Base-by-base conservation (phyloP, 2,888 invertebrate genomes). In the Conus canariensis region DNA sequence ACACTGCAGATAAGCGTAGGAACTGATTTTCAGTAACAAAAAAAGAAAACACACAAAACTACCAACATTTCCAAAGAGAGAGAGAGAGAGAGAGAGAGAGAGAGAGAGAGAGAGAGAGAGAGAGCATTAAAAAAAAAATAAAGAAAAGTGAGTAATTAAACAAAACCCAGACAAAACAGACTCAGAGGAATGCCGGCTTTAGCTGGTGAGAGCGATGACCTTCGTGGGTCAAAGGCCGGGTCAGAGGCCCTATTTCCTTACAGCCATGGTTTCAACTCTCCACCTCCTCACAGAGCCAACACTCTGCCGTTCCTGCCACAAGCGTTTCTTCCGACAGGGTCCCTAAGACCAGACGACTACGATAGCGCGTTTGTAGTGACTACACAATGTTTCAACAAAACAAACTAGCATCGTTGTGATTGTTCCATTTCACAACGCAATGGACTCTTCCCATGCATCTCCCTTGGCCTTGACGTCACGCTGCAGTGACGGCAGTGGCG, bases 81-180 rank as follows among this genome's bases (percentile, higher is more conserved):
- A 45, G 45, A 45, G 80, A 80, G 45, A 80, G 80, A 80, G 45
- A 80, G 80, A 80, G 80, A 80, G 80, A 45, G 80, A 60, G 82
- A 88, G 25, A 60, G 30, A 77, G 77, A 77, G 59, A 58, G 25
- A 88, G 88, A 56, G 59, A 77, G 25, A 77, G 77, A 88, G 77
- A 59, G 77, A 88, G 77, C 58, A 59, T 25, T 25, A 88, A 58
- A 88, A 59, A 58, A 59, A 77, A 77, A 74, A n/a, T n/a, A 59
- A 77, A 58, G 77, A 59, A 77, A 25, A 88, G 88, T 22, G 77
- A 58, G 59, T 77, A 77, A 88, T 25, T 58, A 59, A 88, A 58
- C 16, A n/a, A 14, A 14, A 14, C 16, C 12, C 60, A 10, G 10
- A 14, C 60, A 64, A 3, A 64, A 64, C 0, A 10, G 16, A 64